Conservation (phyloP, 1,140 invertebrate species). For the Drosophila insularis region DNA sequence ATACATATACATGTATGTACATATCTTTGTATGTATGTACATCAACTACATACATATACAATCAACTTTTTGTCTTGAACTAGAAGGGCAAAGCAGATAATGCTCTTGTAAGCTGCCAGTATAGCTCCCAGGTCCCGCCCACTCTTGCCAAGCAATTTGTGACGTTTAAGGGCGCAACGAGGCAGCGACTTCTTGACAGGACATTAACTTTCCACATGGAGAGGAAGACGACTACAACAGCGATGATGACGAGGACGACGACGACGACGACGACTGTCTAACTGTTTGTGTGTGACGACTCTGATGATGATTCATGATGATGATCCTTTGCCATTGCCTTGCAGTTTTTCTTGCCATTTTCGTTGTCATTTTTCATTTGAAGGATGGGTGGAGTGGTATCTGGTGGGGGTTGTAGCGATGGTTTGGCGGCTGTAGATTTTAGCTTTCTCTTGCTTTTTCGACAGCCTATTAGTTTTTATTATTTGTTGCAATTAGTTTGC, state of each 20-base stretch:
- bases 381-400: conserved; percentile 8
- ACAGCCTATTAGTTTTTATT: conserved; percentile 81
- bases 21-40: background rate
- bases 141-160: conserved; percentile 61
- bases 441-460: conserved; percentile 52
- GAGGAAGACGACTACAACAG: conserved; percentile 24
- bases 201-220: conserved; percentile 72
- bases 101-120: conserved; percentile 50
- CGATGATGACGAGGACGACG: too few relatives aligned
- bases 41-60: conserved; percentile 9
- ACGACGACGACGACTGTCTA: conserved; percentile 35
- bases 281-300: conserved; percentile 56
- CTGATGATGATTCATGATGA: conserved; percentile 80
- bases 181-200: conserved; percentile 78
- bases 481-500: conserved; percentile 78
- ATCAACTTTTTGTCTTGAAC: conserved; percentile 19
- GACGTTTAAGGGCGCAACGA: conserved; percentile 75
- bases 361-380: conserved; percentile 70
- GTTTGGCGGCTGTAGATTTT: conserved; percentile 14
- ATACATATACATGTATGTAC: conserved; percentile 25
- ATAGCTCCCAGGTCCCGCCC: background rate
- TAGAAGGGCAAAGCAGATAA: conserved; percentile 51
- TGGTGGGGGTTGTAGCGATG: background rate
- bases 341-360: conserved; percentile 58
- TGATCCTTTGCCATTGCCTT: conserved; percentile 64